These are phyloP conservation scores for Catharus minimus DNA, from an alignment of 2,113 vertebrate species.

Conservation along the genomic window DNA sequence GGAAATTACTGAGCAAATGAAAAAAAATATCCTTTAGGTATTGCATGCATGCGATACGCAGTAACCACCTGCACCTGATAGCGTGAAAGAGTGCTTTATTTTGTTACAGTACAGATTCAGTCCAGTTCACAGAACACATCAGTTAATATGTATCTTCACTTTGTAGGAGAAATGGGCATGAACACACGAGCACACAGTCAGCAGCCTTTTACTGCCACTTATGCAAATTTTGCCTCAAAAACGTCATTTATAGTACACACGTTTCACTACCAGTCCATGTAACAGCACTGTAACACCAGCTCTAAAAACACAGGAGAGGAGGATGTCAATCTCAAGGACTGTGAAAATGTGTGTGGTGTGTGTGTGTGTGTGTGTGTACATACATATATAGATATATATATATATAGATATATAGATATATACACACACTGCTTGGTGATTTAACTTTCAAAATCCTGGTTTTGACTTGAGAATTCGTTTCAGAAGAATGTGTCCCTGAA, in stretches of 20 bases:
- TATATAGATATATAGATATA: not conserved
- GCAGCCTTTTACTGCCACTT: not conserved
- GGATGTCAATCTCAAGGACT: not conserved
- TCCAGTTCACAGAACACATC: conserved; percentile 51
- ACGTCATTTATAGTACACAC: not conserved
- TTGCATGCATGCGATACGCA: not conserved
- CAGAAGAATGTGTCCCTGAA: not conserved
- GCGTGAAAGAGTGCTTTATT: conserved; percentile 52
- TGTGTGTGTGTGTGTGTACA: too few species aligned
- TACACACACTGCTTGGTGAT: not conserved
- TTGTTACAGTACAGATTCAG: conserved; percentile 45
- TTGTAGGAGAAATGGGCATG: conserved; percentile 36
- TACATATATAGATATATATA: too few species aligned
- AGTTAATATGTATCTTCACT: conserved; percentile 27
- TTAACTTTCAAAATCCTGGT: not conserved
- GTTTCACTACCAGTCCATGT: not conserved
- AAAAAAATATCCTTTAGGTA: not conserved
- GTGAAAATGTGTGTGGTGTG: not conserved
- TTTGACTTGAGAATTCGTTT: not conserved
- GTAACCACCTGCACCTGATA: not conserved
- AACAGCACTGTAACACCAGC: not conserved
- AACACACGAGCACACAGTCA: not conserved
- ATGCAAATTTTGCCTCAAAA: not conserved
- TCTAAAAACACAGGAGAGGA: not conserved
- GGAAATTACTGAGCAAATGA: not conserved